phyloP scores from a whole-genome alignment of 2,888 invertebrate genomes.

The Lepidochitona cinerea region DNA sequence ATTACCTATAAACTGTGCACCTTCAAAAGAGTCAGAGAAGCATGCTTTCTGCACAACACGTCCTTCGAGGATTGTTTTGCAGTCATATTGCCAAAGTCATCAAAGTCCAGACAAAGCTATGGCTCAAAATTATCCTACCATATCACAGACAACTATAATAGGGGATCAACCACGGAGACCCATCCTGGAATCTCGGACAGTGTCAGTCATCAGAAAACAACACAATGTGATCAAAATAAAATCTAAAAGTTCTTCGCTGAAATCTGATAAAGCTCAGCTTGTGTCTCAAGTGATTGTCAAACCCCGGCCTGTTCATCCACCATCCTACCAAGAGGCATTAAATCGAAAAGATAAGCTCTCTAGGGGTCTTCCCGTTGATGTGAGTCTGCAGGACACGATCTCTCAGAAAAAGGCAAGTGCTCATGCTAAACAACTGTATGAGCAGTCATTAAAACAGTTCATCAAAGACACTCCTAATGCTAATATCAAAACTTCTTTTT shows the following conservation, averaged over 20 bases:
- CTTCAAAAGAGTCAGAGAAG: not conserved
- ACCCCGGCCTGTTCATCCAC: conserved; percentile 58
- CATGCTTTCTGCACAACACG: not conserved
- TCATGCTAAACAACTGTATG: conserved; percentile 57
- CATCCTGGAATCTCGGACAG: not conserved
- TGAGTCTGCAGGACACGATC: conserved; percentile 39
- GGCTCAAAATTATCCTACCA: not conserved
- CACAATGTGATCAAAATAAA: not conserved
- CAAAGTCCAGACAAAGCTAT: not conserved
- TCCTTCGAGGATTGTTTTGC: not conserved
- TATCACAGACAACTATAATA: not conserved
- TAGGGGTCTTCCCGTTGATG: conserved; percentile 39
- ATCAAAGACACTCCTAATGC: not conserved
- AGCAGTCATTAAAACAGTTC: conserved; percentile 44
- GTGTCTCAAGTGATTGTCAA: too few relatives aligned
- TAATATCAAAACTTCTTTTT: not conserved
- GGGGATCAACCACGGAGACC: not conserved
- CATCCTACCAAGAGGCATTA: conserved; percentile 61
- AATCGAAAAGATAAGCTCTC: conserved; percentile 50
- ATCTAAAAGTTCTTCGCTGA: not conserved
- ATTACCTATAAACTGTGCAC: not conserved
- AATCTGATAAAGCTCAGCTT: not conserved
- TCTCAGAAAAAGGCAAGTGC: conserved; percentile 53
- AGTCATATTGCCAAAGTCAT: too few relatives aligned
- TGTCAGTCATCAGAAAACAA: conserved; percentile 2